Percentiles rank a stretch among this genome's conserved stretches.
Conservation (phyloP, 2,888 invertebrate species). For the Ophioninae sp. region DNA sequence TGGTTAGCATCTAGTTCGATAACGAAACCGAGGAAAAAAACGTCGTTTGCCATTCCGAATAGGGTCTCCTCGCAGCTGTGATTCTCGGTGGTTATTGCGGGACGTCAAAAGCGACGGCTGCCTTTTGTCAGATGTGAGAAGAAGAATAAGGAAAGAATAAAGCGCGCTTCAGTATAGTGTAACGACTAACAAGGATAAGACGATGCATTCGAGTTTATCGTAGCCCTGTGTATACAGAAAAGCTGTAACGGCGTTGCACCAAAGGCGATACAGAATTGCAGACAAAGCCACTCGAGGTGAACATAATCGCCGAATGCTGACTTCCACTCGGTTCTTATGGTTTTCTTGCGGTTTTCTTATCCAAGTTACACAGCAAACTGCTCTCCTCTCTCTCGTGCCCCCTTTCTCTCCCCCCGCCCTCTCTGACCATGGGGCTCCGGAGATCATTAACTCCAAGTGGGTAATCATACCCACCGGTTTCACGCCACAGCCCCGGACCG, state of each 20-base stretch:
- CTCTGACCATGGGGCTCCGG: constrained; percentile 64
- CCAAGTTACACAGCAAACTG: constrained; percentile 66
- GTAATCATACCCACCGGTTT: constrained; percentile 78
- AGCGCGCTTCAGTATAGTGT: constrained; percentile 35
- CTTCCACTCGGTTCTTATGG: constrained; percentile 66
- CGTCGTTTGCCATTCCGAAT: neutral
- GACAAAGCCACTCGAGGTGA: constrained; percentile 63
- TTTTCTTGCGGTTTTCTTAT: constrained; percentile 74
- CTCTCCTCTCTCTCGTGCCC: constrained; percentile 38
- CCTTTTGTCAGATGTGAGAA: neutral
- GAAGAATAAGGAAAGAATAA: neutral
- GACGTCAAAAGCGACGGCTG: neutral
- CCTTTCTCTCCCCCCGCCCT: constrained; percentile 22
- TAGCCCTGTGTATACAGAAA: constrained; percentile 28
- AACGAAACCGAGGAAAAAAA: neutral
- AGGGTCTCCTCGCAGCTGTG: neutral
- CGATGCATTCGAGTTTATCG: constrained; percentile 8
- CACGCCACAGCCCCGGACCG: constrained; percentile 71
- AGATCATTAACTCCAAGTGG: constrained; percentile 78
- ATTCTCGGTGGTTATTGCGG: neutral
- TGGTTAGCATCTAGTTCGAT: too few species aligned
- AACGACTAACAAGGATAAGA: constrained; percentile 37
- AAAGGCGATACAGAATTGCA: constrained; percentile 59
- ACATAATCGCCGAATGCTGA: constrained; percentile 65
- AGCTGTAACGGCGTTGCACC: constrained; percentile 36